phyloP scores from a whole-genome alignment of 2,113 vertebrate species.

The human region DNA sequence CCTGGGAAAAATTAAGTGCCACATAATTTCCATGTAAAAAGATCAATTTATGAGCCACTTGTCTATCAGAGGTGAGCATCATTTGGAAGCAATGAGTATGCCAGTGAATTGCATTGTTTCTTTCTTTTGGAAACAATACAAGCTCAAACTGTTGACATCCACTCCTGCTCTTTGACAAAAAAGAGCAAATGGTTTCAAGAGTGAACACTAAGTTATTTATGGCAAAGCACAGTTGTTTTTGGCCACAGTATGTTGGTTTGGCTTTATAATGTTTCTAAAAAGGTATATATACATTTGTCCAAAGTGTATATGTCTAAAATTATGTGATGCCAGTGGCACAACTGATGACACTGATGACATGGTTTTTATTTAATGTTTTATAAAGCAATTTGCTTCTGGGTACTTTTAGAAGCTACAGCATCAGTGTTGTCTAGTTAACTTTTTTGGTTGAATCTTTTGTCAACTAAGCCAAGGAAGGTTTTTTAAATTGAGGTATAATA shows the following conservation, averaged over 20 bases:
- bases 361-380: background rate
- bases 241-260: background rate
- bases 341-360: too few species aligned
- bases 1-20: conserved; percentile 41
- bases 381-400: background rate
- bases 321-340: background rate
- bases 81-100: background rate
- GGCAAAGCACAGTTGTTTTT: background rate
- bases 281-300: background rate
- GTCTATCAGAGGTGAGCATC: background rate
- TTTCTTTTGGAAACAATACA: background rate
- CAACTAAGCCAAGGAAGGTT: background rate
- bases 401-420: background rate
- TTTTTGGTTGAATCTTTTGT: background rate
- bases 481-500: background rate
- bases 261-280: background rate
- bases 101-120: background rate
- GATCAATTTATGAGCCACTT: conserved; percentile 50
- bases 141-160: background rate
- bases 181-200: conserved; percentile 7
- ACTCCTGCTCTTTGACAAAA: background rate
- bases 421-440: background rate
- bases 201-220: background rate
- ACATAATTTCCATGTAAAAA: conserved; percentile 65
- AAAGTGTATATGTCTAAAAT: background rate